Percentiles rank a stretch among this genome's conserved stretches.
Conservation (phyloP, 2,113 vertebrate species). For the Azemiops feae region DNA sequence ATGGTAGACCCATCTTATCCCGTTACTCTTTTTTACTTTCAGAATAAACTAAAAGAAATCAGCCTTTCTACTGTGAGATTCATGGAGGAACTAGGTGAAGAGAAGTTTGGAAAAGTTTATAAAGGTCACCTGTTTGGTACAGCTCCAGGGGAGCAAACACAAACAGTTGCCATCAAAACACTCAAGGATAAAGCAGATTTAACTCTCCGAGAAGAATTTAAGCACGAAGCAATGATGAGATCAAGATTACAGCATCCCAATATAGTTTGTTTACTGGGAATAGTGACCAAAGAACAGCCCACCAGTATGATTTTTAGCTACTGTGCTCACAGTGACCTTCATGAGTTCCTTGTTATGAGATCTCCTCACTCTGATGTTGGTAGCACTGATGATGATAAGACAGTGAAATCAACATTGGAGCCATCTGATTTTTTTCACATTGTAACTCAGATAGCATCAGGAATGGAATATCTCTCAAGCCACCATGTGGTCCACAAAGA, state of each 20-base stretch:
- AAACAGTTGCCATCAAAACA: conserved; percentile 91
- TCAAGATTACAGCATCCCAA: conserved; percentile 90
- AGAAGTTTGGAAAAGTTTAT: conserved; percentile 95
- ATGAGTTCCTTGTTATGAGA: conserved; percentile 93
- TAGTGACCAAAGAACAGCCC: conserved; percentile 92
- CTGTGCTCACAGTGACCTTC: conserved; percentile 88
- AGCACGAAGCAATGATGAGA: conserved; percentile 86
- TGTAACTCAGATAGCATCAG: conserved; percentile 88
- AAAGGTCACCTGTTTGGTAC: conserved; percentile 92
- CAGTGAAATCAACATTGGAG: conserved; percentile 89
- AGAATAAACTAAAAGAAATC: conserved; percentile 92
- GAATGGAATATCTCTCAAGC: conserved; percentile 95
- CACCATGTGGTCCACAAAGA: conserved; percentile 95
- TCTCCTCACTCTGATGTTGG: conserved; percentile 93
- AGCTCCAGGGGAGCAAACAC: conserved; percentile 84
- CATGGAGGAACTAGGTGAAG: conserved; percentile 95
- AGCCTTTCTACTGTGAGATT: conserved; percentile 88
- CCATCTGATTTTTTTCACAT: conserved; percentile 92
- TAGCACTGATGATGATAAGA: conserved; percentile 91
- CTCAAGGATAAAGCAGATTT: conserved; percentile 92
- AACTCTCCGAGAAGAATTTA: conserved; percentile 88
- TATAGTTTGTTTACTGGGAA: conserved; percentile 85
- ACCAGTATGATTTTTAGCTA: conserved; percentile 93
- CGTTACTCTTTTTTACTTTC: conserved; percentile 20
- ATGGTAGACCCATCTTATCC: neutral